These are phyloP conservation scores for Pampus argenteus DNA, from an alignment of 2,797 vertebrate genomes.

Conservation along the genomic window DNA sequence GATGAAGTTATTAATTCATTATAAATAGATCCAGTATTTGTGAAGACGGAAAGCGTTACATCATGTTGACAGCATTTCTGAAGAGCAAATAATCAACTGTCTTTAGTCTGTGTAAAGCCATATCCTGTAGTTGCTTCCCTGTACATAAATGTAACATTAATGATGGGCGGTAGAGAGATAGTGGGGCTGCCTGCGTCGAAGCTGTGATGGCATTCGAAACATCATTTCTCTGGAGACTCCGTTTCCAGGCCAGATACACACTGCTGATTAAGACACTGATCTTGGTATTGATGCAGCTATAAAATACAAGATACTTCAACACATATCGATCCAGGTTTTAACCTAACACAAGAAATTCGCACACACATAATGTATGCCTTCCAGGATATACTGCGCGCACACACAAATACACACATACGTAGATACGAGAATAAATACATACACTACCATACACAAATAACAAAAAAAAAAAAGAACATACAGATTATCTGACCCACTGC, in stretches of 20 bases:
- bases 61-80: slow-evolving; percentile 41
- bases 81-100: slow-evolving; percentile 30
- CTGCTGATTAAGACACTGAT: slow-evolving; percentile 80
- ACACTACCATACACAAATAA: slow-evolving; percentile 12
- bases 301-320: slow-evolving; percentile 74
- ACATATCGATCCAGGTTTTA: slow-evolving; percentile 63
- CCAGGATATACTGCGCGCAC: slow-evolving; percentile 6
- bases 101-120: slow-evolving; percentile 14
- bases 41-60: slow-evolving; percentile 33
- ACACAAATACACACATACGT: slow-evolving; percentile 1
- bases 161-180: slow-evolving; percentile 17
- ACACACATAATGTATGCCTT: slow-evolving; percentile 14
- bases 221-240: slow-evolving; percentile 57
- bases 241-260: slow-evolving; percentile 75
- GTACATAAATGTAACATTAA: slow-evolving; percentile 50
- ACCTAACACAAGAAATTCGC: slow-evolving; percentile 44
- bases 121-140: slow-evolving; percentile 30
- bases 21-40: slow-evolving; percentile 41
- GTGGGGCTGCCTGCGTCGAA: slow-evolving; percentile 41
- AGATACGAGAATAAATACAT: slow-evolving; percentile 16
- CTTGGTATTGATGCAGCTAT: slow-evolving; percentile 67
- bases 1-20: slow-evolving; percentile 51
- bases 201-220: slow-evolving; percentile 54
- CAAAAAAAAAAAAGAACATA: slow-evolving; percentile 2
- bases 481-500: slow-evolving; percentile 4